Evolutionary conservation across 2,113 vertebrate species (phyloP), one percentile per base, ranked within the genome.

Genomic region (Oreochromis spilurus): DNA sequence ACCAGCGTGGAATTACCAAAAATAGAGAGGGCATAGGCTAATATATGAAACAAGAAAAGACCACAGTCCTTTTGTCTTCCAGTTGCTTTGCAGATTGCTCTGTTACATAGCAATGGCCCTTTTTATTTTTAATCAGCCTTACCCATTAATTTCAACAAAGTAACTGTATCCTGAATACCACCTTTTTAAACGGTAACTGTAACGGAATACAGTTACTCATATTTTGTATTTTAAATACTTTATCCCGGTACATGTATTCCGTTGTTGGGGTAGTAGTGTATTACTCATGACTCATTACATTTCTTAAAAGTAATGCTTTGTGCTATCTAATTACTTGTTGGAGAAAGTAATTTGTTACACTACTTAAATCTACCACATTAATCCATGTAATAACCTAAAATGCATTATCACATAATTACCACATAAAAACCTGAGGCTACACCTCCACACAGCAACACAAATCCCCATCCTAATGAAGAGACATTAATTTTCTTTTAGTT

Each of bases 281-380:
- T 65, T 65, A 65, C 60, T 12, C 60, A 36, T 38, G 31, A n/a
- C 60, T 36, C 17, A 36, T n/a, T 65, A 36, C 57, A 31, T 31
- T 58, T 58, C 57, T 58, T 58, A 60, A 60, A 31, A 60, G 57
- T 60, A 60, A 60, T 60, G 57, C 14, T 31, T 9, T 58, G 57
- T 5, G 0, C 26, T 17, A 31, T 31, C 57, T 6, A 60, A 60
- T 17, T 60, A 60, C 14, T 31, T 60, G 29, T 60, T 10, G 57
- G 3, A 60, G 14, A 60, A 60, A 60, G 57, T 60, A 60, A 60
- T 60, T 60, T 60, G 57, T 60, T 60, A 60, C 57, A 36, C 60
- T 65, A 38, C 31, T 38, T 62, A 34, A 62, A 62, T 17, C 58
- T 36, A 3, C 17, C n/a, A 65, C 31, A 38, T 38, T 65, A 65